phyloP scores from a whole-genome alignment of 2,113 vertebrate genomes.

The Pomatostomus ruficeps region DNA sequence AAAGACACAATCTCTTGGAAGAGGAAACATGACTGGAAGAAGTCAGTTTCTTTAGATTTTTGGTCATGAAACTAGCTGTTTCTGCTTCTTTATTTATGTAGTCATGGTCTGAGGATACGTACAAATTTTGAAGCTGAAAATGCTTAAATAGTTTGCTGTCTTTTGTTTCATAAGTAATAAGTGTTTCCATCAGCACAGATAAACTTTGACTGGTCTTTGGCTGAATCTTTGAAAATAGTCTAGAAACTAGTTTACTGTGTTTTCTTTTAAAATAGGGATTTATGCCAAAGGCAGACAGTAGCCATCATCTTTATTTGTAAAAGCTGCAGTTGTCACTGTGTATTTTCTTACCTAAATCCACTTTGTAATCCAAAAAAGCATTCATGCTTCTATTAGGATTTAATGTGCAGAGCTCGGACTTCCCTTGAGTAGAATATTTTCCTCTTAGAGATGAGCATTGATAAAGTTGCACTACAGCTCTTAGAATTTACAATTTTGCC shows the following conservation, averaged over 20 bases:
- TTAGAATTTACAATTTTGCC: not conserved
- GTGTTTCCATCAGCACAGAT: not conserved
- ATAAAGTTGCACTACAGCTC: not conserved
- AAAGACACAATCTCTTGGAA: not conserved
- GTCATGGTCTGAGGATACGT: not conserved
- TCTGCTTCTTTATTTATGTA: not conserved
- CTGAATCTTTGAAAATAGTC: not conserved
- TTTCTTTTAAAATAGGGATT: not conserved
- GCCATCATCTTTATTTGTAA: not conserved
- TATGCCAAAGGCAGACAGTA: not conserved
- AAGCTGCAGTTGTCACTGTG: not conserved
- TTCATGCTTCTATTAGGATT: not conserved
- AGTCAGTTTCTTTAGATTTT: not conserved
- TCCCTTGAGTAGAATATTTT: not conserved
- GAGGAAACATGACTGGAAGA: not conserved
- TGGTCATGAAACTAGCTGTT: not conserved
- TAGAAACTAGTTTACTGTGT: not conserved
- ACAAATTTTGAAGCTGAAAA: not conserved
- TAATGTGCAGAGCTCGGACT: not conserved
- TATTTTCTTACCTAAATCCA: not conserved
- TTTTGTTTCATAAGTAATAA: not conserved
- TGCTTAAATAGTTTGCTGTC: not conserved
- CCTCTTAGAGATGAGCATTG: not conserved
- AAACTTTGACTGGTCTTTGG: not conserved
- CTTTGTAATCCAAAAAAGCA: not conserved